Evolutionary conservation across 92 coral and sea anemone species (phyloP).

Genomic region (Ricordea florida): DNA sequence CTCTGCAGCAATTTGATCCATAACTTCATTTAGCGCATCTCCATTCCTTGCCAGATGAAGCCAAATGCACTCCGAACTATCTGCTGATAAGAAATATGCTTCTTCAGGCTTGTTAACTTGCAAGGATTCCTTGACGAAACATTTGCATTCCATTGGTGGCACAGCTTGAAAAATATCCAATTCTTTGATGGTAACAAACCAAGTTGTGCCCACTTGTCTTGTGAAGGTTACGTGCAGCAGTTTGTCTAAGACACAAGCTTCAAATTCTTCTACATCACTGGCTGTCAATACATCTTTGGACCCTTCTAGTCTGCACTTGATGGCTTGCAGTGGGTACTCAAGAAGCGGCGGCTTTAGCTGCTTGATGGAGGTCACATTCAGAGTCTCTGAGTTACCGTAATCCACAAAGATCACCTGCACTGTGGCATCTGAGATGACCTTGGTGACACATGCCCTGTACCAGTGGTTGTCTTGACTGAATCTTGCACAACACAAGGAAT

Average conservation of each 20-base stretch:
- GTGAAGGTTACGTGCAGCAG: conserved; percentile 79
- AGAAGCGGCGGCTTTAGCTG: conserved; percentile 54
- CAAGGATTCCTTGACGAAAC: conserved; percentile 40
- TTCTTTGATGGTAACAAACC: conserved; percentile 73
- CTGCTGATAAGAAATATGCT: conserved; percentile 65
- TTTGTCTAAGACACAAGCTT: conserved; percentile 71
- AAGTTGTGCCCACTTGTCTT: conserved; percentile 43
- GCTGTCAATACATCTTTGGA: conserved; percentile 54
- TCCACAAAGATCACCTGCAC: conserved; percentile 84
- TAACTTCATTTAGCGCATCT: conserved; percentile 61
- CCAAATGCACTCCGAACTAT: conserved; percentile 71
- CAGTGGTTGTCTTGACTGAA: conserved; percentile 75
- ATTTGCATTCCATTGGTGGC: background rate
- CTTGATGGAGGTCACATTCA: conserved; percentile 43
- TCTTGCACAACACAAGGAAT: conserved; percentile 73
- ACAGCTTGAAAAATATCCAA: conserved; percentile 13
- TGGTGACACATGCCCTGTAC: conserved; percentile 79
- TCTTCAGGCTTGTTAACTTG: conserved; percentile 17
- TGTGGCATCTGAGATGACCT: conserved; percentile 44
- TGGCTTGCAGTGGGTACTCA: conserved; percentile 65
- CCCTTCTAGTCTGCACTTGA: conserved; percentile 71
- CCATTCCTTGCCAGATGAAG: conserved; percentile 69
- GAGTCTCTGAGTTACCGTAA: conserved; percentile 81
- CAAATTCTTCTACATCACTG: conserved; percentile 58
- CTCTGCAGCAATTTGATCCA: conserved; percentile 69